These are phyloP conservation scores for Platycercus adscitus DNA, from an alignment of 2,113 vertebrate species.

Conservation along the genomic window DNA sequence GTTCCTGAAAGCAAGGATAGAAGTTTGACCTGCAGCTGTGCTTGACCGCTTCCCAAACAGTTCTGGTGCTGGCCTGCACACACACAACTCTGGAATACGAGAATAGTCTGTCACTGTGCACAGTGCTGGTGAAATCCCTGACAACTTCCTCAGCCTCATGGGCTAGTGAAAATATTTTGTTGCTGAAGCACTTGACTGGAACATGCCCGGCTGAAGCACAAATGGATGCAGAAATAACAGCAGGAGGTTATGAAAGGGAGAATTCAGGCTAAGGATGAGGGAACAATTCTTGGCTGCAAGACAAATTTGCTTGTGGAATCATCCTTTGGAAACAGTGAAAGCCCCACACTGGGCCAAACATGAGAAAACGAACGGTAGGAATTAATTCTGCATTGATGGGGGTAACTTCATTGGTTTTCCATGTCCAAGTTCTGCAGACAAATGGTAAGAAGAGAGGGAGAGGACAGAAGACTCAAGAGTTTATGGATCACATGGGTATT, in stretches of 20 bases:
- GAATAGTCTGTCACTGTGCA: neutral
- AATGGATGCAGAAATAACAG: constrained; percentile 10
- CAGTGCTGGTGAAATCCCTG: neutral
- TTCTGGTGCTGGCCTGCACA: neutral
- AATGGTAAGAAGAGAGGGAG: neutral
- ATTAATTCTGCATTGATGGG: neutral
- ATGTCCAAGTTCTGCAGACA: neutral
- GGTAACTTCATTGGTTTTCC: neutral
- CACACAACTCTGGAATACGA: neutral
- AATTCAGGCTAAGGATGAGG: neutral
- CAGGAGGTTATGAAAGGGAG: constrained; percentile 1
- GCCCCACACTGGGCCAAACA: neutral
- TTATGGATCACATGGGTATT: neutral
- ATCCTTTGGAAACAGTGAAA: neutral
- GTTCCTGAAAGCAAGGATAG: neutral
- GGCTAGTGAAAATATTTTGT: neutral
- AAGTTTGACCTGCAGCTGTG: neutral
- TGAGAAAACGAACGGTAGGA: neutral
- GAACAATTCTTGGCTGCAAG: neutral
- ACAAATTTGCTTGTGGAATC: constrained; percentile 1
- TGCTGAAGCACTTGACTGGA: neutral
- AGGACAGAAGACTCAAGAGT: neutral
- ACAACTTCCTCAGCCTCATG: neutral
- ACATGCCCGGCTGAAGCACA: neutral
- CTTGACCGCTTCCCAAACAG: neutral